Evolutionary conservation across 1,140 invertebrate genomes (phyloP), one percentile per base, ranked within the genome.

Genomic region (Psilanteris sp.): DNA sequence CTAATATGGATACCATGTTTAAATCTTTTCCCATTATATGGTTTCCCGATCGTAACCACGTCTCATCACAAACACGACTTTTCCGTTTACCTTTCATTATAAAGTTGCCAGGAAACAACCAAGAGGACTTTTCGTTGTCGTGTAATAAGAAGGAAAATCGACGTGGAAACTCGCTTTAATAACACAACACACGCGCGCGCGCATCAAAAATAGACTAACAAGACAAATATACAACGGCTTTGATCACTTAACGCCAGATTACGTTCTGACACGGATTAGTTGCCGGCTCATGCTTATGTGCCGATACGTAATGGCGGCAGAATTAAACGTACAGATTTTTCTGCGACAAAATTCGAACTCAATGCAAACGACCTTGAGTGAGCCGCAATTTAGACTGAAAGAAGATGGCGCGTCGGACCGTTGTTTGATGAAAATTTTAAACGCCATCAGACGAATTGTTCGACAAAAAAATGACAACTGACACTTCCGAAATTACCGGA

Each of bases 211-310:
- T 71, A 71, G 55, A 64, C 46, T 57, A 62, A 64, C 48, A 32
- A 73, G 50, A 73, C 68, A 36, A 73, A 73, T 73, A 73, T 50
- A 73, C 22, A 50, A 26, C 48, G 6, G 44, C 68, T 72, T 72
- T 72, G 68, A 72, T 72, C 68, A 48, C 7, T 72, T 29, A 44
- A 72, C 50, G 68, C 48, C 55, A 64, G 57, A 72, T 72, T 62
- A 72, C 57, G 48, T 72, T 55, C 57, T 72, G 55, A 62, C 68
- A 62, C 68, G 55, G 18, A 72, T 72, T 72, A 72, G 5, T 55
- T 55, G 32, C 37, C 41, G 16, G 11, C 24, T 62, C 32, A 26
- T 50, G 32, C 55, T 72, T 34, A 22, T 55, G 57, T 18, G 32
- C 26, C 20, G 46, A 62, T 57, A 62, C 57, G 24, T 62, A 62